Evolutionary conservation across 2,888 invertebrate genomes (phyloP), one percentile per base, ranked within the genome.

Genomic region (Agrilus mali): DNA sequence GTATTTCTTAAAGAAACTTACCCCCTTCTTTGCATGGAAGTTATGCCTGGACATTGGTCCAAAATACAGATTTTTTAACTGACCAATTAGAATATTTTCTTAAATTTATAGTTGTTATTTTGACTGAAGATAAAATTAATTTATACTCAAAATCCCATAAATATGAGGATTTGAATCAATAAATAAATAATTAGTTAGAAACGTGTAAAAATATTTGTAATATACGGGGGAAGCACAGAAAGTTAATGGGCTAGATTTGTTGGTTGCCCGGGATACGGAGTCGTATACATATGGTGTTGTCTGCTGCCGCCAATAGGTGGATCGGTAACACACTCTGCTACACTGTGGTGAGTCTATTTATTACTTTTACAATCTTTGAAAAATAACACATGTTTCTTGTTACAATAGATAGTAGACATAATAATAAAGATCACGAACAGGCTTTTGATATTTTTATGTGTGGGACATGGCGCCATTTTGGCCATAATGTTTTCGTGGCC

Each of bases 291-390:
- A 27, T 59, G 60, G 63, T 62, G 64, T 63, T 65, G 62, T 64
- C 60, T 62, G 65, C 64, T 61, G 63, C 60, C 60, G 57, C 60
- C 62, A 58, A 55, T 53, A 55, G 63, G 64, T 63, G 62, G 59
- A 59, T 57, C 59, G 62, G 60, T 63, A 63, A 61, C 27, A 27
- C 27, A 60, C 54, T 63, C 63, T 65, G 64, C 65, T 64, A 62
- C 64, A 64, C 59, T 66, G 65, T 66, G 65, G 65, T 67, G 66
- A 64, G 65, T 67, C 64, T 62, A 57, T 61, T 65, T 60, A 60
- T 55, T 59, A 58, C 61, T 61, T 59, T 60, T 60, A 57, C 56
- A 52, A 52, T 52, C 51, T 47, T 51, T 55, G 27, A 55, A 53
- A n/a, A 55, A 50, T 53, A 54, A 56, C 48, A 53, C 52, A 55